Evolutionary conservation across 2,888 invertebrate species (phyloP).

Genomic region (Rhagophthalmus giganteus): DNA sequence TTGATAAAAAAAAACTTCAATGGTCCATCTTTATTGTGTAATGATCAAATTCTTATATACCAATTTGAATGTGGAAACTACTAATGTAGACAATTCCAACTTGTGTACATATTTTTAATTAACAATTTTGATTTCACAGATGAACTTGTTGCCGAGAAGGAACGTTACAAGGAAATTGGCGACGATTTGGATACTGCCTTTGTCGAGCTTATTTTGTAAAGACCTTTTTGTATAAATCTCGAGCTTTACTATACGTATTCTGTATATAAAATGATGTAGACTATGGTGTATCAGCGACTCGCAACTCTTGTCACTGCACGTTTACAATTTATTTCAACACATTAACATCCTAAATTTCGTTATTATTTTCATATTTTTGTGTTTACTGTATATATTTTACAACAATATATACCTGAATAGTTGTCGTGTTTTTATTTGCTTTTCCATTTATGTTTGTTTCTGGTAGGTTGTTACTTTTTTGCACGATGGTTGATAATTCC

Average conservation of each 20-base stretch:
- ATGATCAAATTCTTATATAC: no score
- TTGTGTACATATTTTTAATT: constrained; percentile 1
- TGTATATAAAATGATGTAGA: constrained; percentile 15
- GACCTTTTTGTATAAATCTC: no score
- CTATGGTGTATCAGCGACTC: constrained; percentile 35
- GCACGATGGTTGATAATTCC: no score
- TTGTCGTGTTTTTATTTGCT: constrained; percentile 33
- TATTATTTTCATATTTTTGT: constrained; percentile 28
- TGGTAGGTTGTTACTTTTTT: no score
- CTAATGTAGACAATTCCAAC: neutral
- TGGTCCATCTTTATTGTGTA: no score
- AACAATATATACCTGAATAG: constrained; percentile 39
- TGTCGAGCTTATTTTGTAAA: constrained; percentile 81
- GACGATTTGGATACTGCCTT: constrained; percentile 99
- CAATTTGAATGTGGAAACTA: neutral
- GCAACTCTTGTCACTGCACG: constrained; percentile 17
- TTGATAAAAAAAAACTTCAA: no score
- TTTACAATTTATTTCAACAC: neutral
- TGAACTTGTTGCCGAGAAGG: constrained; percentile 95
- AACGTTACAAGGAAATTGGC: constrained; percentile 99
- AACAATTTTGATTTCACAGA: constrained; percentile 62
- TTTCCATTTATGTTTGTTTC: no score
- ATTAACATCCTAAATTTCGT: constrained; percentile 12
- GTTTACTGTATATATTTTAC: constrained; percentile 41
- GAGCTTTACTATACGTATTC: no score